phyloP scores from a whole-genome alignment of 37 sponge, comb jelly and placozoan species.

The Chondrosia reniformis region DNA sequence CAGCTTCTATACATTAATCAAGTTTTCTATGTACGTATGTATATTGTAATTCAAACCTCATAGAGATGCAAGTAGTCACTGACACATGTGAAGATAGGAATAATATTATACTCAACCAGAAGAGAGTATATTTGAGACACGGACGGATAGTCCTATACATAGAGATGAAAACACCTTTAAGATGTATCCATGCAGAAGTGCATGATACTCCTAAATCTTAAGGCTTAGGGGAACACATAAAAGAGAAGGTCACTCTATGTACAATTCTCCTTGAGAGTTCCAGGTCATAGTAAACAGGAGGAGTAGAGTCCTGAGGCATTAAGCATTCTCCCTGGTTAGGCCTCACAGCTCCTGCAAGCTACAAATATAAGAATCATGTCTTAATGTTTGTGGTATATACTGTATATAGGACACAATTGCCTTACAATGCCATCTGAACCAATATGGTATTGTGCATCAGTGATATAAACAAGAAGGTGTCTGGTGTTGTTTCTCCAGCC shows the following conservation, averaged over 20 bases:
- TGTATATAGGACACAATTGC: too few relatives aligned
- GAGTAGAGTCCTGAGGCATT: neutral
- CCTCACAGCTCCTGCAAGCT: conserved; percentile 36
- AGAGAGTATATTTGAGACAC: neutral
- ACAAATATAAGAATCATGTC: too few relatives aligned
- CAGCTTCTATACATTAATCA: too few relatives aligned
- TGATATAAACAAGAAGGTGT: conserved; percentile 77
- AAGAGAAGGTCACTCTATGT: too few relatives aligned
- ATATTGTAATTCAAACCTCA: too few relatives aligned
- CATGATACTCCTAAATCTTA: too few relatives aligned
- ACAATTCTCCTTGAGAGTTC: too few relatives aligned
- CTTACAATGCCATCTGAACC: conserved; percentile 90
- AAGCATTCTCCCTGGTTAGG: conserved; percentile 45
- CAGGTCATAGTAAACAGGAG: neutral
- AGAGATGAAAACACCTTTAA: neutral
- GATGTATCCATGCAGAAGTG: too few relatives aligned
- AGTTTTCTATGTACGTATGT: too few relatives aligned
- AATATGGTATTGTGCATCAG: conserved; percentile 88
- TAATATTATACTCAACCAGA: conserved; percentile 10
- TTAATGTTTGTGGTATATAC: too few relatives aligned
- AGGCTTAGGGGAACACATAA: too few relatives aligned
- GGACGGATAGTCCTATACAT: neutral
- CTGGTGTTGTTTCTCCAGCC: conserved; percentile 87
- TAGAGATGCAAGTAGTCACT: neutral
- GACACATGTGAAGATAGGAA: conserved; percentile 29